A percentile compares a stretch with the other conserved stretches of the same genome.
Conservation (phyloP, 1,140 invertebrate species). For the Danaus melanippus region DNA sequence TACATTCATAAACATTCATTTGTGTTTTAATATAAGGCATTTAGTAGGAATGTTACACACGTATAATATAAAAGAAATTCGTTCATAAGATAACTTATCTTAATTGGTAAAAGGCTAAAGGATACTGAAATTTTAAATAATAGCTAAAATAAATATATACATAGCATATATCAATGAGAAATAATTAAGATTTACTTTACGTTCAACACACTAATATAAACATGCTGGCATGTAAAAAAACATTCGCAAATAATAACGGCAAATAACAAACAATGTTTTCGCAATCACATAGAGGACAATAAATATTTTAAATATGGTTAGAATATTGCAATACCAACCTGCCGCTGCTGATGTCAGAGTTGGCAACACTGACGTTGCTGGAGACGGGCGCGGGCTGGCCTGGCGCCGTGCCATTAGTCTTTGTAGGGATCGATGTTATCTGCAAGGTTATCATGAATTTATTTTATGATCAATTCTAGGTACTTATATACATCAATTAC, state of each 20-base stretch:
- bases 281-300: too few species aligned
- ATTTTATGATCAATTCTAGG: constrained; percentile 3
- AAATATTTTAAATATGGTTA: too few species aligned
- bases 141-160: neutral
- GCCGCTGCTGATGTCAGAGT: constrained; percentile 60
- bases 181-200: too few species aligned
- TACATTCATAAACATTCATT: neutral
- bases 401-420: constrained; percentile 36
- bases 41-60: constrained; percentile 3
- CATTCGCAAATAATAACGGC: neutral
- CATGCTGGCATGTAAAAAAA: neutral
- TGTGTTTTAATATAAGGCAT: neutral
- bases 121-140: too few species aligned
- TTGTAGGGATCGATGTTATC: constrained; percentile 65
- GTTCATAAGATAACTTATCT: neutral
- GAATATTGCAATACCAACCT: constrained; percentile 39
- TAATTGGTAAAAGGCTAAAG: too few species aligned
- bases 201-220: too few species aligned
- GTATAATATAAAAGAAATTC: neutral
- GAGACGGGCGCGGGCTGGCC: constrained; percentile 62
- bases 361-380: constrained; percentile 72
- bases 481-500: too few species aligned
- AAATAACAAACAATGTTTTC: too few species aligned
- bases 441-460: constrained; percentile 23
- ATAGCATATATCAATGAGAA: neutral